phyloP scores from a whole-genome alignment of 2,797 vertebrate genomes.

The Morus bassanus region DNA sequence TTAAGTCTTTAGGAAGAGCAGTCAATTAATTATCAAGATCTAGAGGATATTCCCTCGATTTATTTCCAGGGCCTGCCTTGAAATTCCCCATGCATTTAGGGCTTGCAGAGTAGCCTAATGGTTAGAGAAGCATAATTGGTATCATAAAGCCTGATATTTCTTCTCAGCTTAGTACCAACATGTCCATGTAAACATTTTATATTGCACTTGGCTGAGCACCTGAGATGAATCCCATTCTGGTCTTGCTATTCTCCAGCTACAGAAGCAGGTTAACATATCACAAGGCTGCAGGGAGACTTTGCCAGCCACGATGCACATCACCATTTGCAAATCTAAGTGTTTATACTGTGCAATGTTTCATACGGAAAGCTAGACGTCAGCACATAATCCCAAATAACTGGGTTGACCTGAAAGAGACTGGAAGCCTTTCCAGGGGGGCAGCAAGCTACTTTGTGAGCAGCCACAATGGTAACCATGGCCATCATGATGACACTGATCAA shows the following conservation, averaged over 20 bases:
- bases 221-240: neutral
- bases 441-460: neutral
- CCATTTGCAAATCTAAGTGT: neutral
- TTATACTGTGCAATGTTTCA: neutral
- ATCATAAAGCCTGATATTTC: neutral
- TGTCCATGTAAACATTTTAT: neutral
- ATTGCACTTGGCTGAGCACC: neutral
- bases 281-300: neutral
- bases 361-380: neutral
- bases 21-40: neutral
- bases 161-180: neutral
- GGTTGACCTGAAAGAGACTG: neutral
- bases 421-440: neutral
- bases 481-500: neutral
- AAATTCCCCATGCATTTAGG: neutral
- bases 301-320: neutral
- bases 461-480: neutral
- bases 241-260: neutral
- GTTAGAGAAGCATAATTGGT: neutral
- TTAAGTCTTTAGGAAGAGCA: neutral
- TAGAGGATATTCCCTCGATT: neutral
- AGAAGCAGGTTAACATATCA: neutral
- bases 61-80: neutral
- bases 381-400: neutral
- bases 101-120: neutral